Base-by-base conservation (phyloP, 2,888 invertebrate species). In the Meliscaeva auricollis region DNA sequence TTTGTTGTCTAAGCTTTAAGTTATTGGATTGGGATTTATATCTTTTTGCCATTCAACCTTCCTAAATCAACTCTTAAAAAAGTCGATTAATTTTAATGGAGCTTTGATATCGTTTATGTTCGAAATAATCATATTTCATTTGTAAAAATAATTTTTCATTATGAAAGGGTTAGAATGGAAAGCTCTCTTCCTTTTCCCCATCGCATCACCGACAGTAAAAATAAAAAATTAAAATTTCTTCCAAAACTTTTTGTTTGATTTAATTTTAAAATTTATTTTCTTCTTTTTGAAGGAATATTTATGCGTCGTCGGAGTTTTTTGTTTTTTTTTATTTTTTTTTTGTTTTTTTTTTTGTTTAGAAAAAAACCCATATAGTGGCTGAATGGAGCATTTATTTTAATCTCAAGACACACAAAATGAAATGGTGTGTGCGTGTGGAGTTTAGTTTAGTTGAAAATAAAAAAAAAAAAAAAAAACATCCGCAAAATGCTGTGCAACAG, bases 401-500 rank as follows among this genome's bases (percentile, higher is more conserved):
- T 76, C 76, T 17, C 17, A 66, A 81, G 38, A 62, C 75, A 81
- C 64, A 70, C 50, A 70, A 64, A 75, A 62, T n/a, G n/a, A n/a
- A n/a, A n/a, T n/a, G n/a, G n/a, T n/a, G 69, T 76, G 81, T 81
- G 26, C 26, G 17, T 58, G 41, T 26, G n/a, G 54, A 32, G 26
- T 54, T 54, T 26, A 26, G 26, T 32, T 30, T 54, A 32, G 30
- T 52, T 26, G 26, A 3, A 26, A 3, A 26, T 3, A 26, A 26
- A 26, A 26, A 26, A 26, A 26, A 26, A 26, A 2, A 26, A 66
- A 64, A 64, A 76, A 64, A 81, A 76, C 75, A 81, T 81, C 81
- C 75, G 76, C 76, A 76, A 76, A 81, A 66, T 76, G 76, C 66
- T 58, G 50, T 56, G 66, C 81, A 76, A 72, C 81, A 76, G 72